Base-by-base conservation (phyloP, 2,113 vertebrate species). In the Pantherophis guttatus region DNA sequence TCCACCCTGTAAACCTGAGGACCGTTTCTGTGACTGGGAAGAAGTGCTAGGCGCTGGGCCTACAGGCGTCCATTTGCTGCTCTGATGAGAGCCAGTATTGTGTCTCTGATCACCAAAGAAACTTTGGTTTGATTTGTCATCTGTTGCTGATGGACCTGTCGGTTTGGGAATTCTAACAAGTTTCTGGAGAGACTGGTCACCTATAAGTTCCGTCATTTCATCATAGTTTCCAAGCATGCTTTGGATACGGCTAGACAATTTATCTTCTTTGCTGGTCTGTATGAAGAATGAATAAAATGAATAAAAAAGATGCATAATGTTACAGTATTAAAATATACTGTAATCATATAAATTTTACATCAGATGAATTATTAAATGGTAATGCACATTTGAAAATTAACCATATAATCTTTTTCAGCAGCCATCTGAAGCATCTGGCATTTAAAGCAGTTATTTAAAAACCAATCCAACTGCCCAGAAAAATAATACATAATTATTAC, bases 221-320 rank as follows among this genome's bases (percentile, higher is more conserved):
- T 99, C 99, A 98, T 99, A 99, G 96, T 99, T 99, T 93, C 99
- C 99, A 91, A 99, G 98, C 99, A 99, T 99, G 97, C 99, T 99
- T 98, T 99, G 99, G 97, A 99, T 99, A 95, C 99, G 99, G 97
- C 98, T 99, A 54, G 99, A 99, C 94, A 99, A 97, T 97, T 99
- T 99, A 97, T 99, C 99, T 98, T 99, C 99, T 96, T 99, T 99
- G 97, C 98, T 98, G 94, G 98, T 98, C 99, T 99, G 97, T 23
- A 96, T 21, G 33, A 81, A 95, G 96, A 95, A 0, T 86, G 65
- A 70, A 15, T 70, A 33, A 33, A 70, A 70, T 70, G 29, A 0
- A 26, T 54, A 95, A 95, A 92, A 81, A 96, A 91, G 90, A 92
- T 90, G 39, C 88, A 39, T 48, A 81, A 94, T 90, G 62, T 70